Percentiles rank a stretch among this genome's conserved stretches.
These are phyloP conservation scores for Prionailurus viverrinus DNA, from an alignment of 2,113 vertebrate genomes.

Conservation along the genomic window DNA sequence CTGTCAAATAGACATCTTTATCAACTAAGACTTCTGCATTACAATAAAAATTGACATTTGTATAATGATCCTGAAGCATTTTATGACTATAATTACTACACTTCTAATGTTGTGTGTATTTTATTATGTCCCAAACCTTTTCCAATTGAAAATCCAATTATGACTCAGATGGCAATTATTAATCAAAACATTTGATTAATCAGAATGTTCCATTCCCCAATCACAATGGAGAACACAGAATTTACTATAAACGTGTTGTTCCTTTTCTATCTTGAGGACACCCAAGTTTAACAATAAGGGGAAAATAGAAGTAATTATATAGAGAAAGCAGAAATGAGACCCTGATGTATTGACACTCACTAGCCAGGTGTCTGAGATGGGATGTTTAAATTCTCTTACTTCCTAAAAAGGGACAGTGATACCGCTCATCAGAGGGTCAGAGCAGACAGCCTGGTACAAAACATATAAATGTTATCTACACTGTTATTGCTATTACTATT, in stretches of 20 bases:
- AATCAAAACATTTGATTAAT: conserved; percentile 67
- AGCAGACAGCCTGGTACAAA: neutral
- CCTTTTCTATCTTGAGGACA: conserved; percentile 35
- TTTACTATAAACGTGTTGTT: neutral
- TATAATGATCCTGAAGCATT: conserved; percentile 57
- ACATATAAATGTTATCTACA: neutral
- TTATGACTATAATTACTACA: conserved; percentile 57
- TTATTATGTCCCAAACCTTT: conserved; percentile 54
- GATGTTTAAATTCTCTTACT: neutral
- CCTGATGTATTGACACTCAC: neutral
- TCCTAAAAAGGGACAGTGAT: neutral
- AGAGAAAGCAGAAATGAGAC: neutral
- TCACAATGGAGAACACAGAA: neutral
- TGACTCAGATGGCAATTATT: conserved; percentile 32
- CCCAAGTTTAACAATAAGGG: conserved; percentile 9
- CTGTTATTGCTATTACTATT: neutral
- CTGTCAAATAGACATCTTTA: conserved; percentile 68
- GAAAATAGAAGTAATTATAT: neutral
- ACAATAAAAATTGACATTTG: conserved; percentile 72
- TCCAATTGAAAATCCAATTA: conserved; percentile 64
- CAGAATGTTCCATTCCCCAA: conserved; percentile 8
- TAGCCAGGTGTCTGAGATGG: neutral
- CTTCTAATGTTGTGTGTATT: conserved; percentile 35
- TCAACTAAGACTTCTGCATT: conserved; percentile 5
- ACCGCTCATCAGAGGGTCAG: neutral